Base-by-base conservation (phyloP, 2,113 vertebrate species). In the Sinocyclocheilus anophthalmus region DNA sequence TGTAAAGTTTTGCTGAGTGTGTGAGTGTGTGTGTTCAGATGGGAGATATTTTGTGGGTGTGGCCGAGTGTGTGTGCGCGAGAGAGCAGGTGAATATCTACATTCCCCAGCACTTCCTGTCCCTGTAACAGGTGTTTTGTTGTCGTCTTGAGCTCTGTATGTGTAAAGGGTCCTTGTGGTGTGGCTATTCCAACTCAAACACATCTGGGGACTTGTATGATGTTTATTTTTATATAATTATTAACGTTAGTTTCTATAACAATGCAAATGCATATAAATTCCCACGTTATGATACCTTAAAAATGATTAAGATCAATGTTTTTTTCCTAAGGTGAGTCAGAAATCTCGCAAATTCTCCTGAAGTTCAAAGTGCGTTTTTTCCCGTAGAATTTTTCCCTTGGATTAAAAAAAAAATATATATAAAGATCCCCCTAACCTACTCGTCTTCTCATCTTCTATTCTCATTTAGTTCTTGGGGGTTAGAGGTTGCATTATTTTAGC, bases 51-150 rank as follows among this genome's bases (percentile, higher is more conserved):
- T 37, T 82, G 78, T 89, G 55, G 85, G 88, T 88, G 85, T 84
- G 88, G 82, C 42, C 9, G 14, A 33, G 22, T 76, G 10, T 48
- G 45, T 87, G 77, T 55, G 57, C 8, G 22, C 57, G 75, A 26
- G 85, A 13, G 70, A 22, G 79, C 86, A 87, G 88, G 86, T 87
- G 88, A 87, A 45, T 87, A 89, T 87, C 86, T 87, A 75, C 37
- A 65, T 80, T 79, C 78, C 77, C 88, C 85, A 83, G 83, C 70
- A 83, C 85, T 87, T 87, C 88, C 88, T 89, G 83, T 79, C 82
- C 75, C 79, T 84, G 85, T 85, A 84, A 57, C 73, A 83, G 73
- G 81, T 48, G 9, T 83, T 20, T 65, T 59, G 86, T 76, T 85
- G 30, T 88, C 72, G 83, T 69, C 30, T 65, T 81, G 30, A 86